Evolutionary conservation across 2,797 vertebrate species (phyloP).

Genomic region (Dryobates pubescens): DNA sequence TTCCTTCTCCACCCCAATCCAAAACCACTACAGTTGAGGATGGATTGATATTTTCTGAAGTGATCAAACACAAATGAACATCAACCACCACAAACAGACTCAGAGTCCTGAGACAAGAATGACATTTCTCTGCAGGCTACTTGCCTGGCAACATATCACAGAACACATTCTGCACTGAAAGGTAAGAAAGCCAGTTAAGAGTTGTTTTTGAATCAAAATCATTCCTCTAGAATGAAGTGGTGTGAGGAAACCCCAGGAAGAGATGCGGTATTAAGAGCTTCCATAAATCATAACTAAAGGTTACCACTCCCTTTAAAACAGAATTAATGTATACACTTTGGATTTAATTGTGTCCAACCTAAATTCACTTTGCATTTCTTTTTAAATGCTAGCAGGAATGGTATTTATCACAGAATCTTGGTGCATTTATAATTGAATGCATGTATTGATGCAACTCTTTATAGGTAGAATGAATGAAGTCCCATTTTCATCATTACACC

Average conservation of each 20-base stretch:
- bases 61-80: background rate
- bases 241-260: conserved; percentile 38
- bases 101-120: background rate
- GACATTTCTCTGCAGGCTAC: background rate
- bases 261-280: background rate
- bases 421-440: fast-evolving
- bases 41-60: background rate
- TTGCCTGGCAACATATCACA: background rate
- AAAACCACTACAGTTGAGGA: background rate
- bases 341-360: background rate
- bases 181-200: conserved; percentile 23
- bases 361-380: background rate
- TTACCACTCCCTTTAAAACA: background rate
- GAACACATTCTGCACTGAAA: background rate
- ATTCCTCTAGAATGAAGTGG: conserved; percentile 17
- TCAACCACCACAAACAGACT: background rate
- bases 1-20: background rate
- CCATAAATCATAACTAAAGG: background rate
- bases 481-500: background rate
- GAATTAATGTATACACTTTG: background rate
- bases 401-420: background rate
- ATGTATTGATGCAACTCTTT: background rate
- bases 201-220: conserved; percentile 15
- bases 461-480: background rate
- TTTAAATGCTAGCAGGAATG: background rate